phyloP scores from a whole-genome alignment of 2,888 invertebrate genomes.

The Thymelicus lineola region DNA sequence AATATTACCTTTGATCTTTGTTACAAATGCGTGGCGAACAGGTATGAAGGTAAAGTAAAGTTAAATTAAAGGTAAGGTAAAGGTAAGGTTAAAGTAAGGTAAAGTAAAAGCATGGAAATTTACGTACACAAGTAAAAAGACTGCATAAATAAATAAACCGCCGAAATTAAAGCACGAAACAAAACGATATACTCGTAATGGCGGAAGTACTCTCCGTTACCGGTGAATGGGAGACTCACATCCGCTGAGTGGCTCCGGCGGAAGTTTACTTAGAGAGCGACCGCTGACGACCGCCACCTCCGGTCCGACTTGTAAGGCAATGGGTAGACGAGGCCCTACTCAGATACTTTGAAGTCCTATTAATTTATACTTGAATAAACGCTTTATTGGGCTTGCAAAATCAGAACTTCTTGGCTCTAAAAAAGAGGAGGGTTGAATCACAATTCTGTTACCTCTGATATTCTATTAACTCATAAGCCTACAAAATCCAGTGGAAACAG shows the following conservation, averaged over 20 bases:
- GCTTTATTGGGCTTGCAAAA: too few species aligned
- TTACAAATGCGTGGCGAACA: too few species aligned
- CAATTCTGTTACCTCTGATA: too few species aligned
- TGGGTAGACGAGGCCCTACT: slow-evolving; percentile 2
- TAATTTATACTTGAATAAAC: not conserved
- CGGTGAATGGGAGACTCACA: slow-evolving; percentile 70
- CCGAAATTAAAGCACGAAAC: slow-evolving; percentile 33
- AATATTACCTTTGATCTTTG: too few species aligned
- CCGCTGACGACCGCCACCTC: slow-evolving; percentile 56
- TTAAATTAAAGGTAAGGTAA: too few species aligned
- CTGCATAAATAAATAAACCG: slow-evolving; percentile 4
- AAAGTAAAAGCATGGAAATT: too few species aligned
- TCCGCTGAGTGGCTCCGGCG: slow-evolving; percentile 67
- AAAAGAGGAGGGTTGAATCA: too few species aligned
- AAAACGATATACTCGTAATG: slow-evolving; percentile 66
- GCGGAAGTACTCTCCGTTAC: slow-evolving; percentile 66
- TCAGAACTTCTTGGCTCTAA: too few species aligned
- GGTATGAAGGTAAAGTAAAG: too few species aligned
- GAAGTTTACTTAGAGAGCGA: slow-evolving; percentile 76
- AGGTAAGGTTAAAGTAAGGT: too few species aligned
- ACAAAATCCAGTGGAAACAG: too few species aligned
- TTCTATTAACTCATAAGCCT: too few species aligned
- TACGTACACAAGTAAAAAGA: not conserved
- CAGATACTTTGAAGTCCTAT: not conserved
- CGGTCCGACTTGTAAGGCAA: slow-evolving; percentile 44